phyloP scores from a whole-genome alignment of 2,113 vertebrate species.

The Corythaixoides concolor region DNA sequence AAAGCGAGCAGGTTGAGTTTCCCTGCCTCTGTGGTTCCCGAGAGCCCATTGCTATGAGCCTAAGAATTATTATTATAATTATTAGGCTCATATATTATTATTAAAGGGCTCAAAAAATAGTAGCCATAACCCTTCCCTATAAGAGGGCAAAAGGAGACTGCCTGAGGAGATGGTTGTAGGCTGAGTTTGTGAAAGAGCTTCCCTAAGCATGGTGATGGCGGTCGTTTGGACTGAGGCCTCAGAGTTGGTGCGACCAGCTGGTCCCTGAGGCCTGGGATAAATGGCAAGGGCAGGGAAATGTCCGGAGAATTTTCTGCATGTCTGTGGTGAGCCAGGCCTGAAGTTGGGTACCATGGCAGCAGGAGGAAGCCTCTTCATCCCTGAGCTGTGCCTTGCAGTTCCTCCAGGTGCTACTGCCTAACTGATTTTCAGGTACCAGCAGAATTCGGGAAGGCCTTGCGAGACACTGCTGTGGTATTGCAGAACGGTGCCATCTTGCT shows the following conservation, averaged over 20 bases:
- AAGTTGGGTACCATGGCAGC: fast-evolving
- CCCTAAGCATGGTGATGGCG: fast-evolving
- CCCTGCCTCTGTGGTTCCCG: neutral
- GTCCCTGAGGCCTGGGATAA: neutral
- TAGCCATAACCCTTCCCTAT: neutral
- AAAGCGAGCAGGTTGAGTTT: neutral
- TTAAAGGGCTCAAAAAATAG: neutral
- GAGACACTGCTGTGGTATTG: neutral
- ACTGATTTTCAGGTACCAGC: neutral
- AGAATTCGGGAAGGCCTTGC: neutral
- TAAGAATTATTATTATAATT: neutral
- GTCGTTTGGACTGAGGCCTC: neutral
- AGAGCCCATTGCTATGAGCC: neutral
- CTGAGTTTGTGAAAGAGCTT: neutral
- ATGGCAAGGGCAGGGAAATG: neutral
- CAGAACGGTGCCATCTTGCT: neutral
- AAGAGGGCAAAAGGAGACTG: neutral
- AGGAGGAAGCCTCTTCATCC: neutral
- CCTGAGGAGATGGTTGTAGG: neutral
- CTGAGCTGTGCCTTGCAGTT: neutral
- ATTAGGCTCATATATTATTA: neutral
- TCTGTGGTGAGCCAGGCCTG: neutral
- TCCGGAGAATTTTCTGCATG: neutral
- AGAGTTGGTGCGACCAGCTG: neutral
- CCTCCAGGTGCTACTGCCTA: neutral